A percentile compares a stretch with the other conserved stretches of the same genome.
Conservation (phyloP, 1,140 invertebrate genomes). For the Drosophila cardini region DNA sequence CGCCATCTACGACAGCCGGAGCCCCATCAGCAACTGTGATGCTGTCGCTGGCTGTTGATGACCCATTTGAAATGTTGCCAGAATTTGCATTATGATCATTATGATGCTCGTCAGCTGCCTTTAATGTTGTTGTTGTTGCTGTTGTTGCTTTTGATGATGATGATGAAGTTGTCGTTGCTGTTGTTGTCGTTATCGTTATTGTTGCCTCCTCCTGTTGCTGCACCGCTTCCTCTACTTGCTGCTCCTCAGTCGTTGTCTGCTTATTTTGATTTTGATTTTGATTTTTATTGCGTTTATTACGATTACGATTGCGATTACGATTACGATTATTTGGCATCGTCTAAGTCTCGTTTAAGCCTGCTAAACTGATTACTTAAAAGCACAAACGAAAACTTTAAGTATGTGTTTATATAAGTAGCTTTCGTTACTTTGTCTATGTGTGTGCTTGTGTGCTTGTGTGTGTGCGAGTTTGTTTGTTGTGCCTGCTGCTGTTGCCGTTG, state of each 20-base stretch:
- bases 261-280: slow-evolving; percentile 62
- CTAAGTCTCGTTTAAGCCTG: slow-evolving; percentile 48
- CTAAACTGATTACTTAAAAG: slow-evolving; percentile 20
- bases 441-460: slow-evolving; percentile 34
- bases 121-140: slow-evolving; percentile 22
- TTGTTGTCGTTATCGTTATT: slow-evolving; percentile 28
- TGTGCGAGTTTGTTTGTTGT: slow-evolving; percentile 33
- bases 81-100: slow-evolving; percentile 73
- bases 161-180: slow-evolving; percentile 20
- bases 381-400: slow-evolving; percentile 15
- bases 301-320: slow-evolving; percentile 79
- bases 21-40: slow-evolving; percentile 37
- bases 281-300: slow-evolving; percentile 77
- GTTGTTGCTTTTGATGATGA: slow-evolving; percentile 24
- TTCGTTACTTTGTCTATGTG: slow-evolving; percentile 9
- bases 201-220: slow-evolving; percentile 14
- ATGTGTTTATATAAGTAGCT: slow-evolving; percentile 21
- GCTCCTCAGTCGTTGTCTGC: slow-evolving; percentile 20
- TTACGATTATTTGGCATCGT: slow-evolving; percentile 84
- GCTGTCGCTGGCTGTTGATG: slow-evolving; percentile 36
- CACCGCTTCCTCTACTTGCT: slow-evolving; percentile 17
- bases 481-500: slow-evolving; percentile 12
- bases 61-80: slow-evolving; percentile 77
- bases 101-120: slow-evolving; percentile 18
- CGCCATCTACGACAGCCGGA: slow-evolving; percentile 28